phyloP scores from a whole-genome alignment of 2,888 invertebrate genomes.

The Drosophila bunnanda region DNA sequence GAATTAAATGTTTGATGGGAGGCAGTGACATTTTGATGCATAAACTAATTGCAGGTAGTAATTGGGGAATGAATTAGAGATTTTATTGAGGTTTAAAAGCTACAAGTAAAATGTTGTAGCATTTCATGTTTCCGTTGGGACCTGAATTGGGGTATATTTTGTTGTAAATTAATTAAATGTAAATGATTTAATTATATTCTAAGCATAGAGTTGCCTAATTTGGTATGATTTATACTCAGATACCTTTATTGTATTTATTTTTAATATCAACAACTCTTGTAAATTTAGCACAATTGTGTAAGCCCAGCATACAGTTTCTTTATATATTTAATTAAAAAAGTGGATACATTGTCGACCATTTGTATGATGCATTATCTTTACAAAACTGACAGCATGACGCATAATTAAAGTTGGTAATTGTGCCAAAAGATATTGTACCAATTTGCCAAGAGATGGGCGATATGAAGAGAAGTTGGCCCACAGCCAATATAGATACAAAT shows the following conservation, averaged over 20 bases:
- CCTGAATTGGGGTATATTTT: neutral
- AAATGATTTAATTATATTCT: too few relatives aligned
- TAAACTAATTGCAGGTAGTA: neutral
- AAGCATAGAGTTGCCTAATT: neutral
- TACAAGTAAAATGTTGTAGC: neutral
- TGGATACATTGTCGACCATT: neutral
- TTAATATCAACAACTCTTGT: neutral
- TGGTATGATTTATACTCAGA: neutral
- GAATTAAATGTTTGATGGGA: neutral
- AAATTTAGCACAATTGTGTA: neutral
- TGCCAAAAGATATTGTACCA: slow-evolving; percentile 61
- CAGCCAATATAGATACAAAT: slow-evolving; percentile 56
- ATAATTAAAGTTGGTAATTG: slow-evolving; percentile 60
- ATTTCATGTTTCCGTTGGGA: neutral
- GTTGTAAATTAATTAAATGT: neutral
- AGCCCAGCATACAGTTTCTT: neutral
- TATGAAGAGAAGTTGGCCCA: slow-evolving; percentile 49
- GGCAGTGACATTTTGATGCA: neutral
- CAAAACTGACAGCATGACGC: slow-evolving; percentile 59
- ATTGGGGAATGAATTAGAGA: neutral
- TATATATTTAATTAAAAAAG: neutral
- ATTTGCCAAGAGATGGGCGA: slow-evolving; percentile 54
- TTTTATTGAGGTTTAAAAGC: slow-evolving; percentile 1
- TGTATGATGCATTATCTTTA: slow-evolving; percentile 2
- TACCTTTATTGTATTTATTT: neutral